Conservation (phyloP, 2,888 invertebrate genomes). For the Vesta saturnalis region DNA sequence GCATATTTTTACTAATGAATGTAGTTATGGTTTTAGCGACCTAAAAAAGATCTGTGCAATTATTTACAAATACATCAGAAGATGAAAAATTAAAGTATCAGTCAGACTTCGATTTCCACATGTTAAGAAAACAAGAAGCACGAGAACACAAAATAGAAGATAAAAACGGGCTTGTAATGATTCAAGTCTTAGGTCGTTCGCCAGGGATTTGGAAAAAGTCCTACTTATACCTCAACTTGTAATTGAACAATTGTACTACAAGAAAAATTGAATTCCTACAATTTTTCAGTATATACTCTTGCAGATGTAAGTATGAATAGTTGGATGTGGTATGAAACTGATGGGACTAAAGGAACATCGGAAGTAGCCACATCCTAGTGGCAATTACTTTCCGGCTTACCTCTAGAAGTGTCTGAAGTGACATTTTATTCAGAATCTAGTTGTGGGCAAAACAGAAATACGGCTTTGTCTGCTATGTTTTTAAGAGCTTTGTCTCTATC, state of each 20-base stretch:
- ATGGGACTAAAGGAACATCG: neutral
- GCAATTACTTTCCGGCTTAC: neutral
- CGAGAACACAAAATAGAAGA: neutral
- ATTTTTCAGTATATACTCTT: constrained; percentile 2
- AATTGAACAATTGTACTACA: neutral
- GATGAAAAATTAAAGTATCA: constrained; percentile 3
- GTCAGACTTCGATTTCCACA: neutral
- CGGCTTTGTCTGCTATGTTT: neutral
- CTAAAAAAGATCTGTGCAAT: neutral
- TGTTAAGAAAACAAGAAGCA: constrained; percentile 4
- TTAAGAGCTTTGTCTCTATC: too few relatives aligned
- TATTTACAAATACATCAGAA: constrained; percentile 10
- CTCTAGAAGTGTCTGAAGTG: neutral
- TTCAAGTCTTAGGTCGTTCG: constrained; percentile 1
- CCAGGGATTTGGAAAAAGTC: constrained; percentile 1
- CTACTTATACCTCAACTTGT: neutral
- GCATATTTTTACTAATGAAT: constrained; percentile 7
- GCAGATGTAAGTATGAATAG: neutral
- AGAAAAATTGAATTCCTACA: neutral
- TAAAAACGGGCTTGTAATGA: constrained; percentile 4
- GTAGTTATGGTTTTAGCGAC: neutral
- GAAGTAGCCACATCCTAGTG: neutral
- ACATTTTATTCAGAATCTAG: neutral
- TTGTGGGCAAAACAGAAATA: neutral
- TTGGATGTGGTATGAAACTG: constrained; percentile 5